A percentile compares a stretch with the other conserved stretches of the same genome.
These are phyloP conservation scores for Sitodiplosis mosellana DNA, from an alignment of 1,140 invertebrate species.

Conservation along the genomic window DNA sequence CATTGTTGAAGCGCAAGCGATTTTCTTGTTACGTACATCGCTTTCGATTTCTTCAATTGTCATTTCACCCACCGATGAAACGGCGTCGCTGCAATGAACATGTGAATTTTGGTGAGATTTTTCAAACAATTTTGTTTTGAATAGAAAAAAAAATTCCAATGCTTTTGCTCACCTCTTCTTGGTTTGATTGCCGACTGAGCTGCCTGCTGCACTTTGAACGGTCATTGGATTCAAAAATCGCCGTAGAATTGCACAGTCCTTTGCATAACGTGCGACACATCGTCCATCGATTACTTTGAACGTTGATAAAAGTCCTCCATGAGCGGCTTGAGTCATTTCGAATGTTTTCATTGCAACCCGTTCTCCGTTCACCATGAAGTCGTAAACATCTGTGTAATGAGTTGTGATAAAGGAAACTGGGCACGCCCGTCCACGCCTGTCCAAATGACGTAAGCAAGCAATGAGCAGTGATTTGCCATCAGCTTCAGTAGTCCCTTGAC, in stretches of 20 bases:
- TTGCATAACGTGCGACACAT: neutral
- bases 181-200: too few species aligned
- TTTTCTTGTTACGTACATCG: too few species aligned
- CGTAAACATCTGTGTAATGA: slow-evolving; percentile 1
- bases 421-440: neutral
- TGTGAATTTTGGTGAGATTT: too few species aligned
- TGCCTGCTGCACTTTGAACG: neutral
- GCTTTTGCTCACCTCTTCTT: too few species aligned
- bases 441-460: slow-evolving; percentile 1
- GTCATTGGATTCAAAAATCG: neutral
- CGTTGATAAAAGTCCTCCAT: neutral
- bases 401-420: slow-evolving; percentile 1
- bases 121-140: too few species aligned
- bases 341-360: neutral
- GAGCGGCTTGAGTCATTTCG: neutral
- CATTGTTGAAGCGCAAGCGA: too few species aligned
- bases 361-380: neutral
- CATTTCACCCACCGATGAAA: too few species aligned
- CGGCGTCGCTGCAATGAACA: too few species aligned
- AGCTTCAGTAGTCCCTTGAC: slow-evolving; percentile 51
- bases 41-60: too few species aligned
- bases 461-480: slow-evolving; percentile 46
- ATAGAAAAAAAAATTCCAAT: too few species aligned
- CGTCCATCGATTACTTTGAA: neutral
- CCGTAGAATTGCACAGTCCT: neutral